Evolutionary conservation across 2,888 invertebrate species (phyloP).

Genomic region (Corbicula japonica): DNA sequence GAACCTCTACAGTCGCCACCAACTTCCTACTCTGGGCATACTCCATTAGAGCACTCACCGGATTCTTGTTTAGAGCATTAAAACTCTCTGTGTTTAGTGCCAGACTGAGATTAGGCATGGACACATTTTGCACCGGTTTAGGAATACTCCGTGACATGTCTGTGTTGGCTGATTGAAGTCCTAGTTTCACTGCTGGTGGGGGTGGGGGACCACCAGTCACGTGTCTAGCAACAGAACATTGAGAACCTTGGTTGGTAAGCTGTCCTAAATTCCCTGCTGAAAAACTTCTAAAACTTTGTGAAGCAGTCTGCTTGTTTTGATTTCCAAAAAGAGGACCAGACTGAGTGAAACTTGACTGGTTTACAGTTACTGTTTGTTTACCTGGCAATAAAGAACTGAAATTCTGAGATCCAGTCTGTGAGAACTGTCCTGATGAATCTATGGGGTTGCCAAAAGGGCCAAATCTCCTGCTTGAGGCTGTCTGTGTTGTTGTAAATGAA

Average conservation of each 20-base stretch:
- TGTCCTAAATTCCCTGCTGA: not conserved
- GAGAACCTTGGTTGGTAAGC: constrained; percentile 4
- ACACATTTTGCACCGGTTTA: not conserved
- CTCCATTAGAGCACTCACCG: constrained; percentile 87
- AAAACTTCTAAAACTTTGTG: constrained; percentile 3
- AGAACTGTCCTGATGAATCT: not conserved
- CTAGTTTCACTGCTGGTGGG: constrained; percentile 23
- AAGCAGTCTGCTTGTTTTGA: constrained; percentile 19
- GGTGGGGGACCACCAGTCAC: constrained; percentile 4
- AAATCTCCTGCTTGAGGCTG: constrained; percentile 1
- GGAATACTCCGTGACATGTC: not conserved
- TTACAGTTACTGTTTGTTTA: constrained; percentile 17
- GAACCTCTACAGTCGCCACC: constrained; percentile 83
- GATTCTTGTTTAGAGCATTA: constrained; percentile 86
- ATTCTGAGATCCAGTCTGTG: constrained; percentile 15
- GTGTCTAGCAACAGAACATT: not conserved
- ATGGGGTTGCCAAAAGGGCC: not conserved
- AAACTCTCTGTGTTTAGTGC: constrained; percentile 82
- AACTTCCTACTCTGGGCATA: constrained; percentile 86
- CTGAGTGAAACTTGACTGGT: constrained; percentile 33
- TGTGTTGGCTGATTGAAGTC: constrained; percentile 10
- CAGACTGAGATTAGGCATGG: constrained; percentile 21
- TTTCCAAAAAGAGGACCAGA: constrained; percentile 21
- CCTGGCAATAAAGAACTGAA: not conserved
- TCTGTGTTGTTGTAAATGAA: constrained; percentile 18